These are phyloP conservation scores for Drosophila neoperkinsi DNA, from an alignment of 2,888 invertebrate species.

Conservation along the genomic window DNA sequence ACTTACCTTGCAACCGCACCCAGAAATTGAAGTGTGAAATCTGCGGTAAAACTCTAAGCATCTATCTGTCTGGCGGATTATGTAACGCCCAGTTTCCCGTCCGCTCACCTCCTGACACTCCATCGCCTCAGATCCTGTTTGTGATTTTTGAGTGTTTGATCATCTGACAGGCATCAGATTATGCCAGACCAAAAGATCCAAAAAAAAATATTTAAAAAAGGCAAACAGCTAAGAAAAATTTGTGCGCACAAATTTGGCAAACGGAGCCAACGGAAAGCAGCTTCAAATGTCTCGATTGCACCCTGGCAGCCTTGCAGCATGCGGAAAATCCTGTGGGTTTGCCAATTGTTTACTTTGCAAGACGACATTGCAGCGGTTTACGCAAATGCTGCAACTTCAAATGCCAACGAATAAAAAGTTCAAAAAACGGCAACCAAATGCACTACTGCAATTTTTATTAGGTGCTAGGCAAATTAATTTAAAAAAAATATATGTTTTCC, in stretches of 20 bases:
- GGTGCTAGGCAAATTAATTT: not conserved
- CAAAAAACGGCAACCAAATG: conserved; percentile 26
- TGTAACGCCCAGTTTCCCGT: conserved; percentile 17
- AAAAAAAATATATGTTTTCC: not conserved
- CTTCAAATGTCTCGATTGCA: conserved; percentile 20
- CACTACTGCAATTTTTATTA: conserved; percentile 21
- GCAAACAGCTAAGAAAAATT: conserved; percentile 26
- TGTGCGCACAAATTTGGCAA: conserved; percentile 12
- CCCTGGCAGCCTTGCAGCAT: conserved; percentile 13
- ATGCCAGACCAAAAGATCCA: conserved; percentile 34
- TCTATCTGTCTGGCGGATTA: conserved; percentile 48
- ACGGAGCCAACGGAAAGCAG: conserved; percentile 16
- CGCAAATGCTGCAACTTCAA: conserved; percentile 50
- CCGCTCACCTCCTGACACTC: conserved; percentile 22
- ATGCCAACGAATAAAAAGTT: not conserved
- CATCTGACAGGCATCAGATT: conserved; percentile 61
- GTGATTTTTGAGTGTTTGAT: conserved; percentile 67
- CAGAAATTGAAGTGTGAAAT: conserved; percentile 79
- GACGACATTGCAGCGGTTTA: conserved; percentile 43
- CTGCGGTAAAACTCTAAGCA: conserved; percentile 36
- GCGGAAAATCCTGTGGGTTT: conserved; percentile 24
- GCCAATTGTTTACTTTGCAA: conserved; percentile 60
- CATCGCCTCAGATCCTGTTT: not conserved
- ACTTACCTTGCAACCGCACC: conserved; percentile 56
- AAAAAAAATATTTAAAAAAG: conserved; percentile 10